These are phyloP conservation scores for Bombylius major DNA, from an alignment of 2,888 invertebrate species.

Conservation along the genomic window DNA sequence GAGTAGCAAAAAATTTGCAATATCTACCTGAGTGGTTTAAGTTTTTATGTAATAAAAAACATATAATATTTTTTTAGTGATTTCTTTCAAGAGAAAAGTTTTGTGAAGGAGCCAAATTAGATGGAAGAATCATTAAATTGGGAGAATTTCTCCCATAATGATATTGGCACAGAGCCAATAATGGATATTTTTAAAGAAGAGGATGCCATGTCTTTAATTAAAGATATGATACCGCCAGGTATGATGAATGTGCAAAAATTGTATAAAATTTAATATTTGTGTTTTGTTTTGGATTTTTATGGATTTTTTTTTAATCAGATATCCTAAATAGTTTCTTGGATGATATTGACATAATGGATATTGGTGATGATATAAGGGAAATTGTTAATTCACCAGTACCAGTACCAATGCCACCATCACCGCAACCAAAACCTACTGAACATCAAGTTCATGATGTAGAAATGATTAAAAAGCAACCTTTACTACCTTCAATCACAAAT, in stretches of 20 bases:
- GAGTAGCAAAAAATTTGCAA: not conserved
- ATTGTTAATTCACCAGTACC: conserved; percentile 14
- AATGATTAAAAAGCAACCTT: conserved; percentile 6
- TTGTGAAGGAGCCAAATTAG: not conserved
- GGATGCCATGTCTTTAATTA: conserved; percentile 31
- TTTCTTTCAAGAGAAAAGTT: too few relatives aligned
- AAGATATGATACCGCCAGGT: conserved; percentile 32
- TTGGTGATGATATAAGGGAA: conserved; percentile 21
- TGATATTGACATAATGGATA: conserved; percentile 27
- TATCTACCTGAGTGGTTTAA: not conserved
- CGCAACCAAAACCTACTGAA: not conserved
- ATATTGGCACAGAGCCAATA: conserved; percentile 20
- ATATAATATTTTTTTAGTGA: too few relatives aligned
- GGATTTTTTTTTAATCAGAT: conserved; percentile 14
- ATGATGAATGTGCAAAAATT: conserved; percentile 1
- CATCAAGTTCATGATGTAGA: not conserved
- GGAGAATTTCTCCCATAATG: conserved; percentile 6
- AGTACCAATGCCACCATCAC: conserved; percentile 6
- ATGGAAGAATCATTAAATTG: conserved; percentile 7
- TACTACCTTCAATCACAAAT: not conserved
- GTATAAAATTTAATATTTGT: not conserved
- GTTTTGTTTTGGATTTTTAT: not conserved
- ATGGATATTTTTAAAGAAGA: conserved; percentile 30
- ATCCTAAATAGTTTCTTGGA: conserved; percentile 29
- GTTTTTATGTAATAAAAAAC: too few relatives aligned